Evolutionary conservation across 1,140 invertebrate genomes (phyloP), one percentile per base, ranked within the genome.

Genomic region (Drosophila burlai): DNA sequence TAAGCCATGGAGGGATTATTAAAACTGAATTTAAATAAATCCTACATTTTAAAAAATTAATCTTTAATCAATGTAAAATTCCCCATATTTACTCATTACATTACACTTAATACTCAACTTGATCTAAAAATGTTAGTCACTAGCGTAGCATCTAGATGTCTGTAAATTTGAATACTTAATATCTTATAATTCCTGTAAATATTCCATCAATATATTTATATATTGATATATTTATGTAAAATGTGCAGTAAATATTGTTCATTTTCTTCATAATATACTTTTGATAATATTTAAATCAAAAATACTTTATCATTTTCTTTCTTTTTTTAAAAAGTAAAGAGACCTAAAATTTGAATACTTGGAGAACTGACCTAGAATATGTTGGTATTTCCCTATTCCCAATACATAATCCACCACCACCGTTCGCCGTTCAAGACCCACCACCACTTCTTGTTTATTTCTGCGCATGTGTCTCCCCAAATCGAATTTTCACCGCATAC

Each of bases 401-500:
- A 4, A 55, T 38, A 43, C 34, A 73, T 43, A 46, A 52, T 34
- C 40, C 58, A 66, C 71, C 67, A 73, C 57, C 57, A 16, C 24
- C 18, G 24, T 16, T 13, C 3, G 24, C 31, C 24, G 18, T 13
- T 8, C 1, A 18, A 26, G 69, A 52, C 24, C 67, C 67, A 60
- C 71, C 67, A 52, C 71, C 71, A 52, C 54, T 38, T 50, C 7
- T 45, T 18, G 38, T 42, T 61, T 52, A 61, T 61, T 74, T 73
- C 52, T 73, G 54, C 67, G 71, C 71, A 73, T 74, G 71, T 49
- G 71, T 73, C 29, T 36, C 18, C 29, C 24, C 46, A 40, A 73
- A 74, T 74, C 71, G 71, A 74, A 73, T 74, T 74, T 74, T 61
- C 71, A 24, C 2, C 15, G 66, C 18, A 61, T 73, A 74, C 57